Base-by-base conservation (phyloP, 2,113 vertebrate genomes). In the Paraplagusia blochii region DNA sequence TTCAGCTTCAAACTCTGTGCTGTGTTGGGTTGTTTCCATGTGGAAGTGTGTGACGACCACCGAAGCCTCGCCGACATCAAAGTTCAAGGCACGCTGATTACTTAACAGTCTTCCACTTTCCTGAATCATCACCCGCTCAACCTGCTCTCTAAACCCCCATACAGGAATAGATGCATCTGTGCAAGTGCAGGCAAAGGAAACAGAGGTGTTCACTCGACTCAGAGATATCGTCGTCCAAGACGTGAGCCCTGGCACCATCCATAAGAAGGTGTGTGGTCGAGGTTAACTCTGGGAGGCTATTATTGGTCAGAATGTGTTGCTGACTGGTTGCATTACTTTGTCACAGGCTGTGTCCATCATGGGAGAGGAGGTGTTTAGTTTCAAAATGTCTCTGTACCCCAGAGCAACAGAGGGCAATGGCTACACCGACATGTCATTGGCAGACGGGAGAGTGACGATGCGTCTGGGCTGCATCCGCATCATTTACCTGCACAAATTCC, bases 341-440 rank as follows among this genome's bases (percentile, higher is more conserved):
- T 42, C n/a, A 67, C 36, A 99, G 97, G 95, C 90, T 0, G 94
- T 99, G 57, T 98, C 96, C 47, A 97, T 98, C 65, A 66, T 97
- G 77, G 95, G 94, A 35, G 93, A 97, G 77, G 97, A 99, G 87
- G 94, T 99, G 73, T 99, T 99, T 80, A 95, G 90, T 83, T 97
- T 99, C 72, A 91, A 90, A 54, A 69, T 99, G 77, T 85, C 79
- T 12, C 72, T 98, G 75, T 95, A 92, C 76, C 91, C 94, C 0
- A 88, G 88, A 38, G 94, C 93, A 29, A 97, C 95, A 0, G 91
- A 94, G 52, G 94, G 93, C 0, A 90, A 92, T 3, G 89, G 87
- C 8, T 99, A 98, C 74, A 55, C 73, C 1, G 91, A 98, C 80
- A 93, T 89, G 83, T 92, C 94, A 0, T 92, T 92, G 76, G 94